Evolutionary conservation across 2,113 vertebrate species (phyloP), one percentile per base, ranked within the genome.

Genomic region (Sphaerodactylus townsendi): DNA sequence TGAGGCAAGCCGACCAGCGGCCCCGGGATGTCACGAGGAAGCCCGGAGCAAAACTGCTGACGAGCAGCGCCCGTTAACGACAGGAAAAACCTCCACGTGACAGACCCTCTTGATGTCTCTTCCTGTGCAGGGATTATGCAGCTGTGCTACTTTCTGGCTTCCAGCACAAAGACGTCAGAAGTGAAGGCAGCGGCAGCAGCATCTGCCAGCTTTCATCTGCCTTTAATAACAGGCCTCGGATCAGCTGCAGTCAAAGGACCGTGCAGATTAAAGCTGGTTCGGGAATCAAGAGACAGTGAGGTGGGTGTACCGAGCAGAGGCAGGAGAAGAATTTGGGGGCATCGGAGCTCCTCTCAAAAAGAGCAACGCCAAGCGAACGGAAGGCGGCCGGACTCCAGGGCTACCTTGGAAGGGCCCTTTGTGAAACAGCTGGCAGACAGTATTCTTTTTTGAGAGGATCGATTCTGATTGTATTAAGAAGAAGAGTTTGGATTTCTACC

Each of bases 121-220:
- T 64, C 41, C 53, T 1, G 10, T 72, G 83, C 56, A 76, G 50
- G 41, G 75, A 72, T 72, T 48, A 85, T 85, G 83, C 83, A 85
- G 83, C 83, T 79, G 76, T 39, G 68, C 68, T 78, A 79, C 83
- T 85, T 85, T 64, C 64, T 66, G 46, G 41, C 68, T 85, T 72
- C 69, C 68, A 72, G 76, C 75, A 79, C 50, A 72, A 85, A 79
- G 83, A 39, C 53, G 41, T 72, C 83, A 79, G 83, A 71, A 85
- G 10, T 30, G 53, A 79, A 79, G 68, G 68, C 76, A 79, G 83
- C 68, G 68, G 68, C 76, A 79, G 83, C 68, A 30, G 76, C 53
- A 72, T 85, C 69, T 72, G 76, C 76, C 71, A 62, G 76, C 59
- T 85, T 85, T 79, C 76, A 85, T 85, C 83, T 85, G 83, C 68